phyloP scores from a whole-genome alignment of 2,888 invertebrate genomes.

The Hipparchia sbordonii region DNA sequence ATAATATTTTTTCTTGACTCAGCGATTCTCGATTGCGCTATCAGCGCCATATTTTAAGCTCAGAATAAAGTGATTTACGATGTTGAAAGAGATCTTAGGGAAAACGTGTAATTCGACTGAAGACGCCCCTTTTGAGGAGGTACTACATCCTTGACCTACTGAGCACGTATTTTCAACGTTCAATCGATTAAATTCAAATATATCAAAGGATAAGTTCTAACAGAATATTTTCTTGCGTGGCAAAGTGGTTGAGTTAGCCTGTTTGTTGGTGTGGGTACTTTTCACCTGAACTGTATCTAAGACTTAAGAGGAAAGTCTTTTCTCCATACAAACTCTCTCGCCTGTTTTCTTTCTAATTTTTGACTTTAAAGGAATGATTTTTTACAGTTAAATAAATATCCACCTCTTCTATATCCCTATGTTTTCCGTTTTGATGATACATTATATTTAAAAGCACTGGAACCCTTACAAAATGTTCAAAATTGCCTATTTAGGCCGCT shows the following conservation, averaged over 20 bases:
- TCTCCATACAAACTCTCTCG: too few relatives aligned
- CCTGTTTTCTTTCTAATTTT: too few relatives aligned
- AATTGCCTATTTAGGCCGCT: too few relatives aligned
- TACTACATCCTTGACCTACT: slow-evolving; percentile 25
- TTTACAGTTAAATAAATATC: too few relatives aligned
- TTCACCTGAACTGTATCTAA: too few relatives aligned
- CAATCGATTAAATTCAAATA: not conserved
- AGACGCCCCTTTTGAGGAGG: slow-evolving; percentile 18
- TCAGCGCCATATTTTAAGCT: slow-evolving; percentile 34
- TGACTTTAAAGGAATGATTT: too few relatives aligned
- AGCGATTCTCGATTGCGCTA: slow-evolving; percentile 26
- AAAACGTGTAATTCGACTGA: slow-evolving; percentile 33
- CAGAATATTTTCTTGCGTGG: not conserved
- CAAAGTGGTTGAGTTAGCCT: not conserved
- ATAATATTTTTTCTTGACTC: slow-evolving; percentile 29
- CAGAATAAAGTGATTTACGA: slow-evolving; percentile 36
- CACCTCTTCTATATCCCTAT: too few relatives aligned
- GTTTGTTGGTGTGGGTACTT: too few relatives aligned
- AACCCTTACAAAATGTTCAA: too few relatives aligned
- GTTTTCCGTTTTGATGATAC: too few relatives aligned
- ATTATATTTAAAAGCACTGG: too few relatives aligned
- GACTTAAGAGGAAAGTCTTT: too few relatives aligned
- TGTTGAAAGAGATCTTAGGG: slow-evolving; percentile 29
- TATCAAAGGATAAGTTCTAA: not conserved
- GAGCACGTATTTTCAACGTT: not conserved